Conservation (phyloP, 1,140 invertebrate species). For the Caenorhabditis remanei region DNA sequence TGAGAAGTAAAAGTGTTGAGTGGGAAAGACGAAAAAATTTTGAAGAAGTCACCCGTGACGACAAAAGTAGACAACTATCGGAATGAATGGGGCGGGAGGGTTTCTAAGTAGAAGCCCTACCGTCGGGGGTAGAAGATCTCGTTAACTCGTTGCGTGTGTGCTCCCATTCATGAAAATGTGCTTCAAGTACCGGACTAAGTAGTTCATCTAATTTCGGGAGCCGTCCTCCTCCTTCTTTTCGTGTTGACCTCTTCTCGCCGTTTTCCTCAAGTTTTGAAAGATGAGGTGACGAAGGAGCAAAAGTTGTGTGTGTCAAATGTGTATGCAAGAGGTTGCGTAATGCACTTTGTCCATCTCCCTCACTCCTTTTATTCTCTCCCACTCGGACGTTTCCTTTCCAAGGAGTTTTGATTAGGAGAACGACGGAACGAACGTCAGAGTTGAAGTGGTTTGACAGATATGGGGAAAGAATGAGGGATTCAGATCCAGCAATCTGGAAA, state of each 20-base stretch:
- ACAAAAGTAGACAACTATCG: conserved; percentile 25
- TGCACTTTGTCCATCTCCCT: conserved; percentile 29
- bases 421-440: neutral
- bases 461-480: neutral
- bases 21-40: no score
- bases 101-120: neutral
- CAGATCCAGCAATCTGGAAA: neutral
- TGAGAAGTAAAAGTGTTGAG: conserved; percentile 11
- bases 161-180: conserved; percentile 23
- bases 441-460: neutral
- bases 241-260: neutral
- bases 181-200: conserved; percentile 53
- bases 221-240: neutral
- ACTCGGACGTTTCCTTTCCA: conserved; percentile 7
- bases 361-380: neutral
- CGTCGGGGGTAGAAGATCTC: conserved; percentile 13
- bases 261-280: neutral
- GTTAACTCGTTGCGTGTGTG: conserved; percentile 48
- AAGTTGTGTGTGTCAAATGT: conserved; percentile 3
- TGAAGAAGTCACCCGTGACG: neutral
- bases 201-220: conserved; percentile 49
- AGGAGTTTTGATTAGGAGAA: conserved; percentile 3
- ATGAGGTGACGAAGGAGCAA: neutral
- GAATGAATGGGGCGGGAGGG: neutral
- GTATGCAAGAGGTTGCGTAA: conserved; percentile 26